Evolutionary conservation across 2,888 invertebrate genomes (phyloP).

Genomic region (Prenolepis imparis): DNA sequence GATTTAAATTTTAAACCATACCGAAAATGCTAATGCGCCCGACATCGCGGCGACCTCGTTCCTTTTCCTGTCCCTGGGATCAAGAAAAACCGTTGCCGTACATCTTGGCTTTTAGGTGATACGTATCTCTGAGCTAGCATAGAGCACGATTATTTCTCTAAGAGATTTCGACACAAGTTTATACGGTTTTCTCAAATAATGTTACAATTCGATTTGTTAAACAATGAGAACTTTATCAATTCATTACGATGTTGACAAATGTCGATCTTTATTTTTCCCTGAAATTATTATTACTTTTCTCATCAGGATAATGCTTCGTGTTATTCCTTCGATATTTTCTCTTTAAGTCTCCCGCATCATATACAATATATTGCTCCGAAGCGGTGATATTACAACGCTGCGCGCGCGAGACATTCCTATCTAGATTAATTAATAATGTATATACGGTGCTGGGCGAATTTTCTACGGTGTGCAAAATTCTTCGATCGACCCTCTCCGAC

Average conservation of each 20-base stretch:
- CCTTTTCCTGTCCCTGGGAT: conserved; percentile 70
- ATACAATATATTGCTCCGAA: conserved; percentile 41
- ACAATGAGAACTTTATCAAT: background rate
- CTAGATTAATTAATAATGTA: conserved; percentile 54
- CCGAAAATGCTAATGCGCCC: conserved; percentile 72
- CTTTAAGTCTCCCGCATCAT: conserved; percentile 22
- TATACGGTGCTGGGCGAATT: conserved; percentile 42
- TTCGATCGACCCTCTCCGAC: conserved; percentile 48
- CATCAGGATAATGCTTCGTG: conserved; percentile 4
- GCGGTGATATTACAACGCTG: conserved; percentile 45
- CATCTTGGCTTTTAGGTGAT: conserved; percentile 33
- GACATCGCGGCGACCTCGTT: conserved; percentile 29
- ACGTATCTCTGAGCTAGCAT: conserved; percentile 4
- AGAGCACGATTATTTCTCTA: background rate
- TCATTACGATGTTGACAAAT: no score
- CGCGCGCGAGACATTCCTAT: conserved; percentile 52
- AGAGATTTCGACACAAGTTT: conserved; percentile 17
- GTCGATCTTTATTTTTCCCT: no score
- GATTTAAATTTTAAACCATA: conserved; percentile 77
- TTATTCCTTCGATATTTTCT: conserved; percentile 14
- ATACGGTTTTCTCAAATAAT: background rate
- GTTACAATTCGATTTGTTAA: background rate
- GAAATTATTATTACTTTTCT: conserved; percentile 7
- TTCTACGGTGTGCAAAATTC: conserved; percentile 52
- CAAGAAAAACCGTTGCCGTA: conserved; percentile 77